Evolutionary conservation across 2,888 invertebrate species (phyloP).

Genomic region (Drosophila flavopinicola): DNA sequence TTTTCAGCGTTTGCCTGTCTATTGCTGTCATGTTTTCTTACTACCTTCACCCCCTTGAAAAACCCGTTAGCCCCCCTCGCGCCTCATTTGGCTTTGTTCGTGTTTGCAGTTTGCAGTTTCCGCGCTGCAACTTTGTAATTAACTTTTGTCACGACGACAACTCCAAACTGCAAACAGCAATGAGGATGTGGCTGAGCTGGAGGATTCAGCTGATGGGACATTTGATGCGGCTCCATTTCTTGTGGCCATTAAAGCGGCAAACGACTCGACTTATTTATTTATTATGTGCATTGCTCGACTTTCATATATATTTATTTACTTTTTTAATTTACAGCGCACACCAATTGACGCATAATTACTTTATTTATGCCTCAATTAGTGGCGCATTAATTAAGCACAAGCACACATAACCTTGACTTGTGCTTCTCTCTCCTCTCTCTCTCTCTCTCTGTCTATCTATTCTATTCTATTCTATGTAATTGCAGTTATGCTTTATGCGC

Average conservation of each 20-base stretch:
- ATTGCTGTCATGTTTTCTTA: slow-evolving; percentile 39
- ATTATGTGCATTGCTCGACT: slow-evolving; percentile 17
- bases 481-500: slow-evolving; percentile 47
- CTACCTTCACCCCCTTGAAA: not conserved
- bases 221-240: slow-evolving; percentile 25
- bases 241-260: slow-evolving; percentile 38
- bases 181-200: slow-evolving; percentile 5
- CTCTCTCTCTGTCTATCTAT: not conserved
- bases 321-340: slow-evolving; percentile 38
- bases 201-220: slow-evolving; percentile 16
- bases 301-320: slow-evolving; percentile 36
- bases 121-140: slow-evolving; percentile 80
- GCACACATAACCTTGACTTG: slow-evolving; percentile 31
- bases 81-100: slow-evolving; percentile 50
- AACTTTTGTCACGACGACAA: slow-evolving; percentile 81
- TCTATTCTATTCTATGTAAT: slow-evolving; percentile 25
- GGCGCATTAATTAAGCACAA: slow-evolving; percentile 52
- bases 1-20: slow-evolving; percentile 34
- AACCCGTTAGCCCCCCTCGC: not conserved
- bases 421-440: not conserved
- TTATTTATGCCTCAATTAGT: slow-evolving; percentile 68
- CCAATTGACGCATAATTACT: slow-evolving; percentile 59
- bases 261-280: slow-evolving; percentile 41
- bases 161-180: slow-evolving; percentile 2
- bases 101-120: slow-evolving; percentile 65